phyloP scores from a whole-genome alignment of 2,797 vertebrate genomes.

The Gorsachius magnificus region DNA sequence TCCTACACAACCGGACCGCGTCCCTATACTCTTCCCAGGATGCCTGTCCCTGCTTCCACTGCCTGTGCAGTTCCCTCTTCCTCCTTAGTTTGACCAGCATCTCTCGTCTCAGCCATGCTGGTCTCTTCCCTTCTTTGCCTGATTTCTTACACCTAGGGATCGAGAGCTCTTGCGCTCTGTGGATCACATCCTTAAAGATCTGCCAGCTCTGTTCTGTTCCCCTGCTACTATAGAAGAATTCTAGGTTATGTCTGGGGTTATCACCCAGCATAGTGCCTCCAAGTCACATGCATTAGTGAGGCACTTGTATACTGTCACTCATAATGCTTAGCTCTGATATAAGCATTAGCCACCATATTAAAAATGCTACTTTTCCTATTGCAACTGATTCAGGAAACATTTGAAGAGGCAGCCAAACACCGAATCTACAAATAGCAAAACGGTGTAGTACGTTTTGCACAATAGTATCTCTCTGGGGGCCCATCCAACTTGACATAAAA shows the following conservation, averaged over 20 bases:
- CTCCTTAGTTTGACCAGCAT: too few relatives aligned
- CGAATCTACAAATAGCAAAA: neutral
- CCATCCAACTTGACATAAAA: neutral
- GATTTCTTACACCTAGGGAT: too few relatives aligned
- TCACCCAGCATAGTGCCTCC: neutral
- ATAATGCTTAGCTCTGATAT: neutral
- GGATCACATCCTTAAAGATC: too few relatives aligned
- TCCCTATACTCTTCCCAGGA: too few relatives aligned
- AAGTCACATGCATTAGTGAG: neutral
- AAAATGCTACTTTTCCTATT: neutral
- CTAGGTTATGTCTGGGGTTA: neutral
- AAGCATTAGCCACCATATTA: neutral
- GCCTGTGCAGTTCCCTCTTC: too few relatives aligned
- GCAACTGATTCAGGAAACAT: neutral
- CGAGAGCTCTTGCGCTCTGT: too few relatives aligned
- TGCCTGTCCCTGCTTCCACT: too few relatives aligned
- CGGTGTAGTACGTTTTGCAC: neutral
- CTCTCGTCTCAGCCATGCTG: too few relatives aligned
- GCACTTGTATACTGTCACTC: neutral
- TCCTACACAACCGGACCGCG: too few relatives aligned
- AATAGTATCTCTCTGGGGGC: neutral
- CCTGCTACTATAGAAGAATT: neutral
- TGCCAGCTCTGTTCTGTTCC: too few relatives aligned
- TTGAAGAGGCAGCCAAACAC: conserved; percentile 29
- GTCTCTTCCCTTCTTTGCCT: too few relatives aligned